Percentiles rank a stretch among this genome's conserved stretches.
These are phyloP conservation scores for Coptodon bakossiorum DNA, from an alignment of 2,113 vertebrate species.

Conservation along the genomic window DNA sequence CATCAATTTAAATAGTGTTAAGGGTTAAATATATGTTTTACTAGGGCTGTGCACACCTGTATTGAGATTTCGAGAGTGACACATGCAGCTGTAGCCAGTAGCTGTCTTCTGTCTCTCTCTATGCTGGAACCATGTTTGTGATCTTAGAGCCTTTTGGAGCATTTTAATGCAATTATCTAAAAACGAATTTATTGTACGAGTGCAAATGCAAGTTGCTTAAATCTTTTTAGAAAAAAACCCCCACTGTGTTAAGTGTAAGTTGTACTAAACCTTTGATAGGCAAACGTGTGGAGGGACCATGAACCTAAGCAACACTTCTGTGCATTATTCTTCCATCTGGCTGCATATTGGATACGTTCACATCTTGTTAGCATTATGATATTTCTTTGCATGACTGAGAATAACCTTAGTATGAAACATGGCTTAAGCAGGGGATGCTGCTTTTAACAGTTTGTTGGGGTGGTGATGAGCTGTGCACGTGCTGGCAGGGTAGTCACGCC, in stretches of 20 bases:
- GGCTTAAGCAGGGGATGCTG: neutral
- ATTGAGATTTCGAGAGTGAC: neutral
- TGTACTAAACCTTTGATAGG: neutral
- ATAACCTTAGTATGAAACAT: neutral
- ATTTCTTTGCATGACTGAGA: neutral
- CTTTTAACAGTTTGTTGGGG: neutral
- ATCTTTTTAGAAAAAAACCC: neutral
- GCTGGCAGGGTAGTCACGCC: conserved; percentile 21
- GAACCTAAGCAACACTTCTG: neutral
- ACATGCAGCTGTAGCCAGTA: neutral
- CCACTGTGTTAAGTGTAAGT: neutral
- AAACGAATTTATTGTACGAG: neutral
- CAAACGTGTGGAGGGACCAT: neutral
- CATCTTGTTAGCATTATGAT: neutral
- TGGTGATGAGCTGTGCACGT: neutral
- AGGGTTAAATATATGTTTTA: neutral
- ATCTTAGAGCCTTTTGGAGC: neutral
- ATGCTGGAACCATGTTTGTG: neutral
- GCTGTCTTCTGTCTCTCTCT: neutral
- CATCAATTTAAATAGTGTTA: neutral
- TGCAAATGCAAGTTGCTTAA: neutral
- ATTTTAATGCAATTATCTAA: neutral
- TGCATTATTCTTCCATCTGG: neutral
- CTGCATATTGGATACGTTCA: neutral
- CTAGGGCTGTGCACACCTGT: neutral